These are phyloP conservation scores for Shargacucullia verbasci DNA, from an alignment of 2,888 invertebrate species.

Conservation along the genomic window DNA sequence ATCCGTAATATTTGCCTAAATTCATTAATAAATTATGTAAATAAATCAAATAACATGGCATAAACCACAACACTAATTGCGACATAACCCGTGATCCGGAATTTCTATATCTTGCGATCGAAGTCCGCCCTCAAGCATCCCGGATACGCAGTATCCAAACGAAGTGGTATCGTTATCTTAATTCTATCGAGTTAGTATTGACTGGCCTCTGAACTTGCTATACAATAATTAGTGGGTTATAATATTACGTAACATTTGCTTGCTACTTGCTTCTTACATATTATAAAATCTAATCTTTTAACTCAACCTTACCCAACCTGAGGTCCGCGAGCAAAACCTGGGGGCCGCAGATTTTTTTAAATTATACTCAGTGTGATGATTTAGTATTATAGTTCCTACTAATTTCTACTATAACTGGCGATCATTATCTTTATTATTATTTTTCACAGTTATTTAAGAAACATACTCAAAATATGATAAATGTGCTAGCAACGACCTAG, in stretches of 20 bases:
- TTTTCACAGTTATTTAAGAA: no score
- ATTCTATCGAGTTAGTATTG: constrained; percentile 21
- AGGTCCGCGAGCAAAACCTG: no score
- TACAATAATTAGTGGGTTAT: constrained; percentile 39
- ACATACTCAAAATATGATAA: no score
- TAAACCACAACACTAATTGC: constrained; percentile 29
- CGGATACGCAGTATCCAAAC: constrained; percentile 40
- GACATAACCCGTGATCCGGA: constrained; percentile 38
- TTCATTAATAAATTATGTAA: not conserved
- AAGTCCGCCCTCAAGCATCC: constrained; percentile 50
- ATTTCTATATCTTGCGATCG: constrained; percentile 34
- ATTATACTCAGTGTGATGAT: no score
- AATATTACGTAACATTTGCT: constrained; percentile 45
- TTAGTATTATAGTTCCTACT: no score
- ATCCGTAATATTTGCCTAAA: no score
- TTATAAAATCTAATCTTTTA: no score
- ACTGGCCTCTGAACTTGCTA: constrained; percentile 46
- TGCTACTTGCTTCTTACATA: constrained; percentile 35
- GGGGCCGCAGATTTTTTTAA: no score
- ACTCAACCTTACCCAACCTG: no score
- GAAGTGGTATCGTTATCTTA: constrained; percentile 40
- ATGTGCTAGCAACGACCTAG: no score
- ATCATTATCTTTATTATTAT: no score
- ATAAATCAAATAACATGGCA: constrained; percentile 7
- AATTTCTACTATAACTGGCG: no score